These are phyloP conservation scores for Bugulina stolonifera DNA, from an alignment of 2,888 invertebrate genomes.

Conservation along the genomic window DNA sequence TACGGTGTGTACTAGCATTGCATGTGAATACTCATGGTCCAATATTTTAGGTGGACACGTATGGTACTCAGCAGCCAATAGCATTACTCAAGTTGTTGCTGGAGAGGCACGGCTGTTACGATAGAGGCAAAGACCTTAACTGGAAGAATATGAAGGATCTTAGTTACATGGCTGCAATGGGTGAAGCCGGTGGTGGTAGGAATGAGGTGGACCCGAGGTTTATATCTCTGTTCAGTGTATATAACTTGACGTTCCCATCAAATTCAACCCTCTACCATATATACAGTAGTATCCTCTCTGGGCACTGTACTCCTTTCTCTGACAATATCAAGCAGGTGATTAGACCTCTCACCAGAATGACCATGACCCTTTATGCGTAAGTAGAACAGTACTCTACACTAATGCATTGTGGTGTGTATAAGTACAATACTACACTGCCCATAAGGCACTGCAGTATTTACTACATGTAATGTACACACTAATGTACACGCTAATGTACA, in stretches of 20 bases:
- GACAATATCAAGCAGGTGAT: constrained; percentile 25
- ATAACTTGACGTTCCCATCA: constrained; percentile 28
- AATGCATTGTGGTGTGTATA: no score
- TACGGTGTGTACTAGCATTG: no score
- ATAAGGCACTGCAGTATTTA: no score
- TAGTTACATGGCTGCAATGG: constrained; percentile 30
- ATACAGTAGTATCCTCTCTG: constrained; percentile 29
- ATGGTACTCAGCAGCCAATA: constrained; percentile 31
- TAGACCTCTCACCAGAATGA: constrained; percentile 28
- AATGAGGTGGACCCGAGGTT: constrained; percentile 30
- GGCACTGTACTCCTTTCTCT: constrained; percentile 27
- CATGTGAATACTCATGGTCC: no score
- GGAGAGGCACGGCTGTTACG: constrained; percentile 29
- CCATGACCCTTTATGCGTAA: constrained; percentile 28
- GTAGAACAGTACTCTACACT: no score
- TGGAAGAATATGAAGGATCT: constrained; percentile 30
- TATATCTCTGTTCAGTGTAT: constrained; percentile 29
- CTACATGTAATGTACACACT: no score
- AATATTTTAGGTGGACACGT: constrained; percentile 28
- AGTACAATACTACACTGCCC: no score
- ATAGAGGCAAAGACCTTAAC: constrained; percentile 29
- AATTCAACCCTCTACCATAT: constrained; percentile 28
- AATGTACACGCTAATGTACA: no score
- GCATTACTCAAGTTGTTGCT: constrained; percentile 29
- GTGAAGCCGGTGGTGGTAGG: constrained; percentile 29